phyloP scores from a whole-genome alignment of 2,888 invertebrate species.

The Pseudococcus longispinus region DNA sequence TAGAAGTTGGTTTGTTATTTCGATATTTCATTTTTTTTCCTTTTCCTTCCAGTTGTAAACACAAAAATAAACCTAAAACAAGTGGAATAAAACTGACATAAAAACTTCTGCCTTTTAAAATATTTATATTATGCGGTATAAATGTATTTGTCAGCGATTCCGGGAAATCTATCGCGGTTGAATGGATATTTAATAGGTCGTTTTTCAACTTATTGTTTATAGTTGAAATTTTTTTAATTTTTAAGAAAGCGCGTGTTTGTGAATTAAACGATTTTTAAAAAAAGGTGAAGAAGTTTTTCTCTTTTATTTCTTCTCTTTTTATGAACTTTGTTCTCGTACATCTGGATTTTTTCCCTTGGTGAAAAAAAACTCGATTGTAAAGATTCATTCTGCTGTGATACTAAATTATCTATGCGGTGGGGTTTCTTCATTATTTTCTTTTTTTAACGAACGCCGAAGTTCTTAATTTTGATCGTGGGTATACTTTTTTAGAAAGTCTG shows the following conservation, averaged over 20 bases:
- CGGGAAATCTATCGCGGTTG: conserved; percentile 20
- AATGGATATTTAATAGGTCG: conserved; percentile 31
- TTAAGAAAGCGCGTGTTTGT: background rate
- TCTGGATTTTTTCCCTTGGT: background rate
- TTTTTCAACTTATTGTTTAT: conserved; percentile 19
- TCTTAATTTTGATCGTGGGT: too few species aligned
- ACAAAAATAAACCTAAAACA: conserved; percentile 44
- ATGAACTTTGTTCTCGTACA: conserved; percentile 13
- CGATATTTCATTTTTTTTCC: conserved; percentile 30
- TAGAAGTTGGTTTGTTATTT: conserved; percentile 35
- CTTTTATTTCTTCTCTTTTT: background rate
- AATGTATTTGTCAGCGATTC: conserved; percentile 32
- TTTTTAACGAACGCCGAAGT: too few species aligned
- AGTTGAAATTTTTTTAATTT: background rate
- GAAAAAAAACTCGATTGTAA: background rate
- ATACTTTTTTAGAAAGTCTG: too few species aligned
- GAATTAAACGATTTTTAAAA: background rate
- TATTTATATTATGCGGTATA: conserved; percentile 40
- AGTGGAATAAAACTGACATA: conserved; percentile 45
- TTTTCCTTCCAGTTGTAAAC: conserved; percentile 18
- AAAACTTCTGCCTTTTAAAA: conserved; percentile 40
- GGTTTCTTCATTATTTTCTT: too few species aligned
- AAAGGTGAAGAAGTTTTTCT: conserved; percentile 5
- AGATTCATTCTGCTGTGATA: background rate
- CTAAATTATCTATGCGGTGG: background rate